These are phyloP conservation scores for Ceratina calcarata DNA, from an alignment of 1,140 invertebrate genomes.

Conservation along the genomic window DNA sequence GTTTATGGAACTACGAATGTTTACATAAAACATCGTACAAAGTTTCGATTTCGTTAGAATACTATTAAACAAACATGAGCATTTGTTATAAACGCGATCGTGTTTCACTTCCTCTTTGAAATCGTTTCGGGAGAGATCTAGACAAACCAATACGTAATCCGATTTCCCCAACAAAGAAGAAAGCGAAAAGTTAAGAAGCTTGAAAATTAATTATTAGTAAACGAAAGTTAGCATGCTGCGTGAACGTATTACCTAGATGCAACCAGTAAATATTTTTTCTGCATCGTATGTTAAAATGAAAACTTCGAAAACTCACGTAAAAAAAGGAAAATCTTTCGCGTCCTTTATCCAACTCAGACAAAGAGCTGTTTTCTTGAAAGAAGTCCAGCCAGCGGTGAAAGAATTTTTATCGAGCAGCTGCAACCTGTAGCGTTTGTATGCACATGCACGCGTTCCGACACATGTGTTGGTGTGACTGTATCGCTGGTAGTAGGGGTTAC, in stretches of 20 bases:
- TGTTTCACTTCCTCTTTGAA: not conserved
- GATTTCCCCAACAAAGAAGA: constrained; percentile 8
- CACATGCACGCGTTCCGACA: not conserved
- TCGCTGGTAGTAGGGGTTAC: constrained; percentile 37
- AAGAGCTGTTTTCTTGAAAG: constrained; percentile 50
- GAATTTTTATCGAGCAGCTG: constrained; percentile 70
- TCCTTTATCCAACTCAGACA: constrained; percentile 34
- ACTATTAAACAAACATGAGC: not conserved
- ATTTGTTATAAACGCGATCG: too few relatives aligned
- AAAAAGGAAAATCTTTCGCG: constrained; percentile 51
- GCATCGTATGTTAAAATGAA: not conserved
- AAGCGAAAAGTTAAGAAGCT: not conserved
- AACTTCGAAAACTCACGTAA: constrained; percentile 16
- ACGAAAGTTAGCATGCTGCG: not conserved
- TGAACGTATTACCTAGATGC: not conserved
- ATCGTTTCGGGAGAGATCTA: constrained; percentile 3
- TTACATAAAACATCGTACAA: not conserved
- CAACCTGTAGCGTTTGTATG: constrained; percentile 69
- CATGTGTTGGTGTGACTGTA: constrained; percentile 15
- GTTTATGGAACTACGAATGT: not conserved
- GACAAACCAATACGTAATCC: not conserved
- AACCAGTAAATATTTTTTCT: not conserved
- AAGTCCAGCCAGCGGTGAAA: constrained; percentile 58
- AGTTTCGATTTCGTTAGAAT: too few relatives aligned
- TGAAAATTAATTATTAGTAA: not conserved